Conservation (phyloP, 2,113 vertebrate species). For the Amphiprion ocellaris region DNA sequence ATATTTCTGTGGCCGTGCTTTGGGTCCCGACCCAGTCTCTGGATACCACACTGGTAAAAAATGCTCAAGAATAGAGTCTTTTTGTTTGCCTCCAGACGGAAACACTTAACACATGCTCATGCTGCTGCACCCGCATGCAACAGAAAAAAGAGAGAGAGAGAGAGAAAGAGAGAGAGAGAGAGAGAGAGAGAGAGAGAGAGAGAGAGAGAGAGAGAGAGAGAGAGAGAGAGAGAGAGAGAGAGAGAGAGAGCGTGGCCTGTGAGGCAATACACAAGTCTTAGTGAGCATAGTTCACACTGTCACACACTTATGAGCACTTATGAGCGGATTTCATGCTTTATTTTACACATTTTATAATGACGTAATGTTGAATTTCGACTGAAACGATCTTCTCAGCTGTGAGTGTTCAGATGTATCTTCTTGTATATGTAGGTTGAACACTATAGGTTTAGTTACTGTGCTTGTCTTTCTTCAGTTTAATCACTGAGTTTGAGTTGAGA, state of each 20-base stretch:
- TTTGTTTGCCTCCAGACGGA: slow-evolving; percentile 76
- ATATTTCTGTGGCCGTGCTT: slow-evolving; percentile 52
- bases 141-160: slow-evolving; percentile 19
- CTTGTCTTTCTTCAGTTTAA: slow-evolving; percentile 59
- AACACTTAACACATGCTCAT: slow-evolving; percentile 72
- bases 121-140: slow-evolving; percentile 62
- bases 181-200: slow-evolving; percentile 4
- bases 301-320: slow-evolving; percentile 47
- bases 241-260: slow-evolving; percentile 40
- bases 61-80: slow-evolving; percentile 67
- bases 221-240: not conserved
- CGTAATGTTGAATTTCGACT: not conserved
- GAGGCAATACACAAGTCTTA: slow-evolving; percentile 49
- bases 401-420: not conserved
- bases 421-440: not conserved
- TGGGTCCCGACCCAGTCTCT: slow-evolving; percentile 55
- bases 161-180: too few relatives aligned
- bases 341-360: slow-evolving; percentile 31
- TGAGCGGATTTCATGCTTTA: slow-evolving; percentile 34
- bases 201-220: too few relatives aligned
- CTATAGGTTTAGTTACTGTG: not conserved
- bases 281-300: slow-evolving; percentile 48
- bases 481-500: slow-evolving; percentile 39
- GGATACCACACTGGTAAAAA: slow-evolving; percentile 65
- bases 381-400: not conserved